A percentile compares a stretch with the other conserved stretches of the same genome.
Conservation (phyloP, 2,797 vertebrate species). For the Trichosurus vulpecula region DNA sequence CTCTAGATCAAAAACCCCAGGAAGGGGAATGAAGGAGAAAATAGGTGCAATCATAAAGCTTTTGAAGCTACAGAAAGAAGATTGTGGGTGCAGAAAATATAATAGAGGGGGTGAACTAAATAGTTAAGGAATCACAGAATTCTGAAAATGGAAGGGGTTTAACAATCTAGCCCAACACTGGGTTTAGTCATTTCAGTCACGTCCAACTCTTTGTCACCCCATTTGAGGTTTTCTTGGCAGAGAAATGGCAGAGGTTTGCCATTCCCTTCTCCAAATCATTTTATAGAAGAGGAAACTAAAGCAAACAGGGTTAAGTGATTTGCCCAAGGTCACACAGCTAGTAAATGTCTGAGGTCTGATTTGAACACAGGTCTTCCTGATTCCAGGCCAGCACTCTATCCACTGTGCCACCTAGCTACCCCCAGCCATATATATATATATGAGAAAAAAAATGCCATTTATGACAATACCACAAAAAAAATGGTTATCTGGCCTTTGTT, state of each 20-base stretch:
- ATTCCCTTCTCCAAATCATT: too few species aligned
- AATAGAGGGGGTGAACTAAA: not conserved
- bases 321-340: too few species aligned
- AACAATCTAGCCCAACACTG: not conserved
- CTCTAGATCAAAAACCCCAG: conserved; percentile 40
- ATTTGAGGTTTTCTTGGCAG: too few species aligned
- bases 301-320: too few species aligned
- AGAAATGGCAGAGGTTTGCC: too few species aligned
- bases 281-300: too few species aligned
- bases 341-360: too few species aligned
- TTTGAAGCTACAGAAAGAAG: conserved; percentile 11
- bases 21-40: not conserved
- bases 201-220: too few species aligned
- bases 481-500: not conserved
- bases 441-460: not conserved
- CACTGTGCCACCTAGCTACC: too few species aligned
- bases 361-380: too few species aligned
- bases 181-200: too few species aligned
- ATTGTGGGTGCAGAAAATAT: conserved; percentile 27
- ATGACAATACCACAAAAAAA: not conserved
- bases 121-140: not conserved
- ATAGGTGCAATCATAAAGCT: not conserved
- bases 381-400: too few species aligned
- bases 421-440: not conserved
- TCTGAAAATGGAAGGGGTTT: not conserved